These are phyloP conservation scores for Adelphocoris suturalis DNA, from an alignment of 2,888 invertebrate species.

Conservation along the genomic window DNA sequence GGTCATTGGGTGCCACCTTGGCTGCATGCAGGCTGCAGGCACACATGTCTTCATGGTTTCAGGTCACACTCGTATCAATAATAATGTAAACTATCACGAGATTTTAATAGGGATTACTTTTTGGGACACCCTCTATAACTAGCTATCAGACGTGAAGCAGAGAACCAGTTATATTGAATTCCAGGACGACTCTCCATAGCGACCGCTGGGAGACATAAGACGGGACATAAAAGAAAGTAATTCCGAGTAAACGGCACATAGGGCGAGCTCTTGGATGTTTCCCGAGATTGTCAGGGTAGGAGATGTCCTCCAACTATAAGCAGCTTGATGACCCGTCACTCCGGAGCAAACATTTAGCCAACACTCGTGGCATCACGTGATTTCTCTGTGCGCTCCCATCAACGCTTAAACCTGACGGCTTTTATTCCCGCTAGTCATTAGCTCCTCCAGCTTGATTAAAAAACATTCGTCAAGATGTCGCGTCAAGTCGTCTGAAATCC, in stretches of 20 bases:
- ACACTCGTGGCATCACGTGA: constrained; percentile 17
- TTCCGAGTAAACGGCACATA: background rate
- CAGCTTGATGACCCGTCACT: constrained; percentile 36
- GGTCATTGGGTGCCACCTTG: no score
- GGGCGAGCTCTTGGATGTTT: background rate
- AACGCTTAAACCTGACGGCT: constrained; percentile 10
- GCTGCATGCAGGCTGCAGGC: no score
- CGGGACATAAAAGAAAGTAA: constrained; percentile 11
- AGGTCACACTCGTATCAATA: no score
- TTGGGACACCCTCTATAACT: no score
- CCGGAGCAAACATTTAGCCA: background rate
- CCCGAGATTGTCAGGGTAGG: background rate
- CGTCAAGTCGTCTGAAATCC: background rate
- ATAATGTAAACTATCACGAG: no score
- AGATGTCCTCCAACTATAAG: background rate
- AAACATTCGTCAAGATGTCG: background rate
- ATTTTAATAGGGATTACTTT: no score
- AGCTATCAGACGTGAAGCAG: no score
- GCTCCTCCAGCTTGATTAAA: background rate
- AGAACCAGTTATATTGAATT: background rate
- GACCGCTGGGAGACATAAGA: background rate
- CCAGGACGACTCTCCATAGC: background rate
- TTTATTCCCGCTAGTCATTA: background rate
- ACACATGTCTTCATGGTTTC: no score
- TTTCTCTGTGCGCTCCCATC: background rate